phyloP scores from a whole-genome alignment of 2,113 vertebrate species.

The Pterophyllum scalare region DNA sequence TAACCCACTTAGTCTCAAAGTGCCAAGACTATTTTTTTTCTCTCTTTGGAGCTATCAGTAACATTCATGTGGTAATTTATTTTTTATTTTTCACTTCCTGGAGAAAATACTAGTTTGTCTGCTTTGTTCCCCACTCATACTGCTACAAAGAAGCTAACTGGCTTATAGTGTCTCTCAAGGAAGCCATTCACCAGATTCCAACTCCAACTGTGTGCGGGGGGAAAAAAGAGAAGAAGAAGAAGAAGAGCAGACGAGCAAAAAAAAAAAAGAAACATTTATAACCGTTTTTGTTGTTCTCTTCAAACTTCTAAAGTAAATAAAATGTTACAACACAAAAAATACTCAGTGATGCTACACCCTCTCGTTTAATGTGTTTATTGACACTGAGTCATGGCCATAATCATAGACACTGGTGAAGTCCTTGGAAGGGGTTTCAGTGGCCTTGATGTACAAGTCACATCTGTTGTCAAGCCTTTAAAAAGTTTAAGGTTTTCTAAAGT shows the following conservation, averaged over 20 bases:
- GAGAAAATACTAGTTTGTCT: background rate
- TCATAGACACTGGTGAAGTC: constrained; percentile 32
- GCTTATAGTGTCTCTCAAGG: background rate
- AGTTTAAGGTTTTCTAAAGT: constrained; percentile 39
- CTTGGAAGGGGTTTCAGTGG: constrained; percentile 40
- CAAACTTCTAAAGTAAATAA: background rate
- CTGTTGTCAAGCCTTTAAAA: constrained; percentile 52
- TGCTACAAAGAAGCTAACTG: background rate
- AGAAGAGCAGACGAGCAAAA: background rate
- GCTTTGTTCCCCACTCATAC: background rate
- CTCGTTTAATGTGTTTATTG: constrained; percentile 63
- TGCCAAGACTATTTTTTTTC: background rate
- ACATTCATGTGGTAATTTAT: background rate
- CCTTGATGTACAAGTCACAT: constrained; percentile 66
- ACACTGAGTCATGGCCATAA: constrained; percentile 50
- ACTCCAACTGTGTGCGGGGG: background rate
- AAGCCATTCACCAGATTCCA: background rate
- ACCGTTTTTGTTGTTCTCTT: background rate
- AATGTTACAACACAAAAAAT: background rate
- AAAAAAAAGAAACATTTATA: no score
- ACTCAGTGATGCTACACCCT: background rate
- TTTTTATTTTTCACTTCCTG: background rate
- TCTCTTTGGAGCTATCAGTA: background rate
- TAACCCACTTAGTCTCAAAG: background rate
- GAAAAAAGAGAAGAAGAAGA: background rate